A percentile compares a stretch with the other conserved stretches of the same genome.
Evolutionary conservation across 1,140 invertebrate species (phyloP).

Genomic region (Oryzaephilus surinamensis): DNA sequence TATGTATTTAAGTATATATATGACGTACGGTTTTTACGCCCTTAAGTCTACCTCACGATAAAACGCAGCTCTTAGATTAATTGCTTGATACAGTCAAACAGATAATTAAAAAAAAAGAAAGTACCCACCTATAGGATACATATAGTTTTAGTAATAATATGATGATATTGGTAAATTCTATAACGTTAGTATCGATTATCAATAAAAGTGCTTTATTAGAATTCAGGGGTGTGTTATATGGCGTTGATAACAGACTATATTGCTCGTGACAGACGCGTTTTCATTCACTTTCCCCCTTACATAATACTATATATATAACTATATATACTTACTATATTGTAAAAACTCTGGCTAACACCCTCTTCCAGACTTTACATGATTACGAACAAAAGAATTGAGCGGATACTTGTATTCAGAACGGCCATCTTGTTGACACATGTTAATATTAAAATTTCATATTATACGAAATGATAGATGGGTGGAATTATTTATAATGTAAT

Average conservation of each 20-base stretch:
- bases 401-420: constrained; percentile 14
- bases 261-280: constrained; percentile 24
- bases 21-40: too few relatives aligned
- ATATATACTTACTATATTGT: background rate
- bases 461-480: constrained; percentile 8
- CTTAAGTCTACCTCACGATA: too few relatives aligned
- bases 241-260: constrained; percentile 25
- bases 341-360: background rate
- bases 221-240: constrained; percentile 22
- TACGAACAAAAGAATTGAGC: constrained; percentile 16
- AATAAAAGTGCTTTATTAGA: constrained; percentile 17
- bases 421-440: constrained; percentile 19
- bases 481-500: constrained; percentile 8
- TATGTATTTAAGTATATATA: too few relatives aligned
- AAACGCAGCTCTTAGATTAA: too few relatives aligned
- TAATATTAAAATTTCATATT: too few relatives aligned
- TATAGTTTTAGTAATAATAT: too few relatives aligned
- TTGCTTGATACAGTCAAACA: too few relatives aligned
- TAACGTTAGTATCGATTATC: constrained; percentile 8
- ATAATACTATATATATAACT: constrained; percentile 8
- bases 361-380: constrained; percentile 9
- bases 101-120: too few relatives aligned
- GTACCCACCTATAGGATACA: too few relatives aligned
- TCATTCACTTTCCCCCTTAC: constrained; percentile 18
- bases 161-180: constrained; percentile 5